Conservation (phyloP, 2,113 vertebrate species). For the Indicator maculatus region DNA sequence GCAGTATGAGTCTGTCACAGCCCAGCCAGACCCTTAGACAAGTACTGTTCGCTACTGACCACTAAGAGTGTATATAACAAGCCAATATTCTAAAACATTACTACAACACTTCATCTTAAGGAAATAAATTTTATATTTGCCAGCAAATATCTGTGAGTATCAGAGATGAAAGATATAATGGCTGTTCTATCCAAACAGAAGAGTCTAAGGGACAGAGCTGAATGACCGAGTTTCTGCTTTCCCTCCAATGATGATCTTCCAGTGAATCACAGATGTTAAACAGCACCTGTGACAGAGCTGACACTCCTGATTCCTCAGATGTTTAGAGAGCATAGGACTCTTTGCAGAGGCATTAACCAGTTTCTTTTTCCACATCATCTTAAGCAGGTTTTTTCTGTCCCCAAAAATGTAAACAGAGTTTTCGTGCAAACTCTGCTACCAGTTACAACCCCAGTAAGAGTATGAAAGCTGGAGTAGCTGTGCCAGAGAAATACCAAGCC, state of each 20-base stretch:
- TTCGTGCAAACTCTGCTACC: neutral
- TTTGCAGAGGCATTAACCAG: neutral
- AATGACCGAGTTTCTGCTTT: neutral
- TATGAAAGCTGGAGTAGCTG: fast-evolving
- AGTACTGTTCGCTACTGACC: neutral
- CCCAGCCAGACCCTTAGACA: too few species aligned
- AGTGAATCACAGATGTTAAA: neutral
- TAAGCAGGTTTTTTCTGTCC: neutral
- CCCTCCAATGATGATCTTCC: fast-evolving
- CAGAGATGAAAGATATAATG: neutral
- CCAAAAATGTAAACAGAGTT: neutral
- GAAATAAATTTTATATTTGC: neutral
- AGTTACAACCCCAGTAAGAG: neutral
- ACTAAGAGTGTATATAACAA: neutral
- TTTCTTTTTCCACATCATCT: neutral
- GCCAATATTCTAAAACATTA: neutral
- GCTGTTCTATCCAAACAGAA: neutral
- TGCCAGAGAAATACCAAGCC: neutral
- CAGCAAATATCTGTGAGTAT: neutral
- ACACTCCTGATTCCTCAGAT: neutral
- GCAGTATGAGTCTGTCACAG: neutral
- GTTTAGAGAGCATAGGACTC: neutral
- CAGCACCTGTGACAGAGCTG: neutral
- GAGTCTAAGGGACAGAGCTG: neutral
- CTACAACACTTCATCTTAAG: neutral